Conservation (phyloP, 2,113 vertebrate genomes). For the Rostratula benghalensis region DNA sequence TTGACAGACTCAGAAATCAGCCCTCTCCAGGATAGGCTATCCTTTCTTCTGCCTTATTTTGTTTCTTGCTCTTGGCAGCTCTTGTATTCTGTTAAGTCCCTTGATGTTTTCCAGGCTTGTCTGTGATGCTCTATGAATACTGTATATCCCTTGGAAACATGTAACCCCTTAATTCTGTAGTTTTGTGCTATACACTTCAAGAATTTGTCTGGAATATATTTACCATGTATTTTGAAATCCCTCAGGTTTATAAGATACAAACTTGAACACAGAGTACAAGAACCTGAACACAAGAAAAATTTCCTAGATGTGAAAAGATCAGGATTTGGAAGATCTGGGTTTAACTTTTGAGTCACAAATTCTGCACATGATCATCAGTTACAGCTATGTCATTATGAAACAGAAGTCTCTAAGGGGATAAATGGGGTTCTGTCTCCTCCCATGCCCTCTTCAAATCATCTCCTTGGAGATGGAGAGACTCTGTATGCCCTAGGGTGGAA, state of each 20-base stretch:
- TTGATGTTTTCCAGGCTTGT: conserved; percentile 30
- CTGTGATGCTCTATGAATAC: background rate
- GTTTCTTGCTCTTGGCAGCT: conserved; percentile 7
- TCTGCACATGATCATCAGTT: background rate
- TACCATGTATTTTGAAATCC: background rate
- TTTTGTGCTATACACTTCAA: background rate
- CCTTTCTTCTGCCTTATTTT: background rate
- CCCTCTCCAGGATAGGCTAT: background rate
- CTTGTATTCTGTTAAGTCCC: background rate
- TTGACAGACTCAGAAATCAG: background rate
- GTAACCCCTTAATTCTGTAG: background rate
- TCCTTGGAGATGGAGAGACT: background rate
- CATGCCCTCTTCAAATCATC: background rate
- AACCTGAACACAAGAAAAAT: background rate
- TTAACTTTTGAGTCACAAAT: background rate
- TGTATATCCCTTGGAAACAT: background rate
- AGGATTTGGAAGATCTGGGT: background rate
- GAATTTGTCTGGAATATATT: conserved; percentile 19
- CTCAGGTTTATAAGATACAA: background rate
- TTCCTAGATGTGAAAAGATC: background rate
- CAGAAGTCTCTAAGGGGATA: background rate
- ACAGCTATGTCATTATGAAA: background rate
- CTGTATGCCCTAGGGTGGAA: background rate
- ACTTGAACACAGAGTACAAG: background rate
- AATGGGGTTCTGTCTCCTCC: background rate